Evolutionary conservation across 2,888 invertebrate species (phyloP).

Genomic region (Chymomyza procnemis): DNA sequence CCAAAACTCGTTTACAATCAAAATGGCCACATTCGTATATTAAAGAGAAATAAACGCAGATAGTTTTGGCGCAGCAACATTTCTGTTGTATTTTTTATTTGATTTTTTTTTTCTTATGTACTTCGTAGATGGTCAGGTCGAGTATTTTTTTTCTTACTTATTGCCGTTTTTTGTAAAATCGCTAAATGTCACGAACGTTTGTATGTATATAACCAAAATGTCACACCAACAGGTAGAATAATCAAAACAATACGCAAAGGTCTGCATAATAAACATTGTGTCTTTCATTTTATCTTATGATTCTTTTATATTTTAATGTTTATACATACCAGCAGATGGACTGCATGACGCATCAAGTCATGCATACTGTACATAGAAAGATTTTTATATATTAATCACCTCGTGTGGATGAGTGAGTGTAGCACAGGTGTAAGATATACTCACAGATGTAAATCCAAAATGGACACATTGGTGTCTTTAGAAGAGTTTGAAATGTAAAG

Average conservation of each 20-base stretch:
- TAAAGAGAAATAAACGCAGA: not conserved
- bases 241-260: not conserved
- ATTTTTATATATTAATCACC: not conserved
- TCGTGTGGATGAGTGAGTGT: too few species aligned
- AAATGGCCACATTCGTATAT: not conserved
- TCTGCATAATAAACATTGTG: not conserved
- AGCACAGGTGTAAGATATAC: too few species aligned
- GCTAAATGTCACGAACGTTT: not conserved
- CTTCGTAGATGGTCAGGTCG: not conserved
- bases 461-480: too few species aligned
- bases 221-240: not conserved
- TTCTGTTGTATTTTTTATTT: not conserved
- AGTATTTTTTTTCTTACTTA: not conserved
- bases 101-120: not conserved
- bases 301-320: not conserved
- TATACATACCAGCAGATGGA: not conserved
- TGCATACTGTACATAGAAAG: not conserved
- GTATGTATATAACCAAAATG: not conserved
- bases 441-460: too few species aligned
- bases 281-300: not conserved
- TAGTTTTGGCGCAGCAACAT: not conserved
- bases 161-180: not conserved
- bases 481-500: too few species aligned
- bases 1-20: not conserved
- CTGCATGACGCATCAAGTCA: not conserved